Percentiles rank a stretch among this genome's conserved stretches.
Evolutionary conservation across 2,888 invertebrate genomes (phyloP).

Genomic region (Heliconius aoede): DNA sequence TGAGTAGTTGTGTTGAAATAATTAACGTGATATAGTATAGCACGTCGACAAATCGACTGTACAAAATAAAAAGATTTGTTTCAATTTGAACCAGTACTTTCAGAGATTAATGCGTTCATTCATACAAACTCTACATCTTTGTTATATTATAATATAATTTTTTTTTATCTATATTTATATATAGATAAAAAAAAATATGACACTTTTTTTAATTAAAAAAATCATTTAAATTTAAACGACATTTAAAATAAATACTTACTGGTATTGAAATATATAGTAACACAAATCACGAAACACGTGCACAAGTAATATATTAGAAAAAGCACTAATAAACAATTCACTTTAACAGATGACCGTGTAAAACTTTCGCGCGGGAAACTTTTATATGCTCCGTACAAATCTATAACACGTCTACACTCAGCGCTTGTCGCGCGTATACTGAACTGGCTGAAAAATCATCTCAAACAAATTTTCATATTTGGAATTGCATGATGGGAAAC

Average conservation of each 20-base stretch:
- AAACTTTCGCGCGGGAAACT: constrained; percentile 70
- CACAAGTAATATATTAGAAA: constrained; percentile 24
- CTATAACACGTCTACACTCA: constrained; percentile 52
- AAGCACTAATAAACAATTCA: constrained; percentile 32
- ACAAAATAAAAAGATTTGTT: too few species aligned
- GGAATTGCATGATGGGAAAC: constrained; percentile 64
- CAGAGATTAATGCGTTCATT: too few species aligned
- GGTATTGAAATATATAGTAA: constrained; percentile 13
- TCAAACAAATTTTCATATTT: constrained; percentile 62
- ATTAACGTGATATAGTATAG: too few species aligned
- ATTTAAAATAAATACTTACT: constrained; percentile 35
- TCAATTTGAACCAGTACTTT: too few species aligned
- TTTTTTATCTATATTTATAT: too few species aligned
- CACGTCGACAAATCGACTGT: too few species aligned
- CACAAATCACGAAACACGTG: constrained; percentile 26
- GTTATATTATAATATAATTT: too few species aligned
- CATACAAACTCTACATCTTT: too few species aligned
- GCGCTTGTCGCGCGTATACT: constrained; percentile 69
- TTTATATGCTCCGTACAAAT: constrained; percentile 50
- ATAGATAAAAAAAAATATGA: too few species aligned
- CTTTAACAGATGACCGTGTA: constrained; percentile 50
- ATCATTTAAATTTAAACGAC: neutral
- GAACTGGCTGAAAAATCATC: constrained; percentile 60
- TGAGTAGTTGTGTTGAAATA: too few species aligned
- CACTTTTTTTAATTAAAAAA: too few species aligned